Conservation (phyloP, 1,140 invertebrate genomes). For the Drosophila lowei region DNA sequence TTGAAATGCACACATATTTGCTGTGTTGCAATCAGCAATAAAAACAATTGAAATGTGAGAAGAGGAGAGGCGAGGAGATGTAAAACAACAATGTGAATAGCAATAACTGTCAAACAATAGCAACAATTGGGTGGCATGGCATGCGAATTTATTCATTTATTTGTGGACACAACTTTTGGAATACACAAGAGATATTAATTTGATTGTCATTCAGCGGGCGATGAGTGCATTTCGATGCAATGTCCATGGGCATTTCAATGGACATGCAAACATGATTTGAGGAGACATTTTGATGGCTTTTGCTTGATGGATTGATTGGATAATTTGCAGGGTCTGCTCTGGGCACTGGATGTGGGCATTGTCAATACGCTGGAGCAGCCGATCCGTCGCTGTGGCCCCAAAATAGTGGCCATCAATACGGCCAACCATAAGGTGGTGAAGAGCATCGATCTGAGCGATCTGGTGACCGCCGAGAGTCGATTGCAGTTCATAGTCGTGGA, state of each 20-base stretch:
- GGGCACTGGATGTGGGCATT: conserved; percentile 88
- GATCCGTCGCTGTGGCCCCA: conserved; percentile 86
- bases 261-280: not conserved
- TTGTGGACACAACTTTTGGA: not conserved
- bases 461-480: conserved; percentile 84
- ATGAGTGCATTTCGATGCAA: not conserved
- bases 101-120: not conserved
- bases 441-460: conserved; percentile 85
- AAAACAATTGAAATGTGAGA: conserved; percentile 12
- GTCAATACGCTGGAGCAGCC: conserved; percentile 87
- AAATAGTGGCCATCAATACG: conserved; percentile 87
- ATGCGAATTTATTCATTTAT: too few relatives aligned
- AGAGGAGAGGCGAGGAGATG: too few relatives aligned
- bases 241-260: not conserved
- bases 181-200: not conserved
- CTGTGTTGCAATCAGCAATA: conserved; percentile 5
- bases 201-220: too few relatives aligned
- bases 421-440: conserved; percentile 86
- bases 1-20: not conserved
- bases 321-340: conserved; percentile 85
- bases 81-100: too few relatives aligned
- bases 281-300: not conserved
- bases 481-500: conserved; percentile 87
- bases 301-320: conserved; percentile 1
- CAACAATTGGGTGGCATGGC: not conserved